Evolutionary conservation across 2,888 invertebrate genomes (phyloP), one percentile per base, ranked within the genome.

Genomic region (Suillia variegata): DNA sequence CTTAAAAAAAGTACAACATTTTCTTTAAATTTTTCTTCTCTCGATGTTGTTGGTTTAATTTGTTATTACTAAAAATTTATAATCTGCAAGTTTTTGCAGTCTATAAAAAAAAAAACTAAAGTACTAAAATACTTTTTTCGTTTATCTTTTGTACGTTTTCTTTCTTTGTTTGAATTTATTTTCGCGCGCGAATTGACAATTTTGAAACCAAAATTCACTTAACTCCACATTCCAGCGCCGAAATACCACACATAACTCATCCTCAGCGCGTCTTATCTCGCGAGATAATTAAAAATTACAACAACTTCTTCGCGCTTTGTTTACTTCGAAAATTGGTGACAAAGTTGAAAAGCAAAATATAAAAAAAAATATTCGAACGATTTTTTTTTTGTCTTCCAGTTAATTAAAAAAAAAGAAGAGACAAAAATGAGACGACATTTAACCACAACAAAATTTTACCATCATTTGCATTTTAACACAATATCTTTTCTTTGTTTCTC

Each of bases 401-500:
- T 75, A 70, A 66, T 74, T 72, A 70, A 61, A 62, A 56, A 63
- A 48, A 50, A n/a, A n/a, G n/a, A n/a, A n/a, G n/a, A n/a, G n/a
- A n/a, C n/a, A n/a, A n/a, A n/a, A n/a, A n/a, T n/a, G n/a, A n/a
- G 13, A 52, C 62, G 61, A 66, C 60, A 62, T 61, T 62, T 20
- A 56, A 61, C 55, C 65, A 65, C 57, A 59, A 26, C 58, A 56
- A 6, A 48, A 31, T 6, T 31, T 38, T 26, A 45, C 45, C 45
- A 13, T 17, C 24, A 22, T 18, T 61, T 51, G 38, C 59, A 59
- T 62, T 54, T 31, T 59, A 47, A 62, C 52, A 34, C 47, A 15
- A 21, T 58, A 53, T 42, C 21, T 33, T 56, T 52, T 52, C n/a
- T 31, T 61, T 61, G 50, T 61, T 66, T 62, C 48, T 52, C 33